A percentile compares a stretch with the other conserved stretches of the same genome.
These are phyloP conservation scores for Cyphomyrus plagiostoma DNA, from an alignment of 2,113 vertebrate genomes.

Conservation along the genomic window DNA sequence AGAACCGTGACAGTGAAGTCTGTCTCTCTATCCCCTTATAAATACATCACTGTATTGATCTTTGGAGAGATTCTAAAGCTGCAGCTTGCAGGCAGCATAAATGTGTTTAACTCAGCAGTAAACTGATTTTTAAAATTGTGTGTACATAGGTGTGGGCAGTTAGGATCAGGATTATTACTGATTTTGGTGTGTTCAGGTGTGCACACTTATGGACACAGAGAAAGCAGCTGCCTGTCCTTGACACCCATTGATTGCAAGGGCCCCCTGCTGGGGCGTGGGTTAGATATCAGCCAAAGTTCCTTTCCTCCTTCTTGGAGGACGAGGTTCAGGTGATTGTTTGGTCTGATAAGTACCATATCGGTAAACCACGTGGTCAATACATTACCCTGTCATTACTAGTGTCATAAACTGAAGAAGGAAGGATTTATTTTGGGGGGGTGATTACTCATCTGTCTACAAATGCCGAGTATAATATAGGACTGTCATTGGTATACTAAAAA, in stretches of 20 bases:
- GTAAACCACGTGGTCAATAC: neutral
- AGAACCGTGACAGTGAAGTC: neutral
- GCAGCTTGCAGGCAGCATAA: neutral
- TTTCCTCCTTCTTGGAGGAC: neutral
- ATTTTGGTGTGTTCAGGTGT: neutral
- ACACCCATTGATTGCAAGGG: neutral
- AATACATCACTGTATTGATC: neutral
- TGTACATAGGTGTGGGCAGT: neutral
- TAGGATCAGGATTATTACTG: neutral
- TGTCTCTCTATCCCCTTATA: neutral
- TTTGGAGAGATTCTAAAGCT: neutral
- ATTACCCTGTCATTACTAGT: neutral
- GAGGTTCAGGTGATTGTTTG: neutral
- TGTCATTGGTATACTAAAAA: neutral
- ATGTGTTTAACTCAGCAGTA: neutral
- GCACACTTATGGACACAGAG: neutral
- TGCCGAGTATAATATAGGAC: neutral
- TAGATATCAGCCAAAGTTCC: neutral
- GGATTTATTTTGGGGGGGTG: neutral
- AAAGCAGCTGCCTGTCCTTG: neutral
- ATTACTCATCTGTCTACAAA: neutral
- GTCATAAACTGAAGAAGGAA: neutral
- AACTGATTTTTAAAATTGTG: neutral
- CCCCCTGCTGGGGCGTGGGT: neutral
- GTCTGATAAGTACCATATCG: neutral